Base-by-base conservation (phyloP, 2,888 invertebrate species). In the Lobophora halterata region DNA sequence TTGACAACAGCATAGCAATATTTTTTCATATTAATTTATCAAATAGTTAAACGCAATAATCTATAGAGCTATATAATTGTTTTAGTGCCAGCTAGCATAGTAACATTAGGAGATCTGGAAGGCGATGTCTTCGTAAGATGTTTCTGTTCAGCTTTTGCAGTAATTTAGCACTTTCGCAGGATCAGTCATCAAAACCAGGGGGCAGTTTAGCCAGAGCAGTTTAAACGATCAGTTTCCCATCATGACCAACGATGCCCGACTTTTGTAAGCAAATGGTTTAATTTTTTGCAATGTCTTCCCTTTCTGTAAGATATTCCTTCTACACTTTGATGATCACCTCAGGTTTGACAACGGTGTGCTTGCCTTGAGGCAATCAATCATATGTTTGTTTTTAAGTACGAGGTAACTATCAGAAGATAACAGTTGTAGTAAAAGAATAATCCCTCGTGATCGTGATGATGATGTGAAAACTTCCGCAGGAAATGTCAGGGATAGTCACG, bases 71-170 rank as follows among this genome's bases (percentile, higher is more conserved):
- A n/a, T n/a, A n/a, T n/a, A n/a, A n/a, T n/a, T n/a, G n/a, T n/a
- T n/a, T n/a, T n/a, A n/a, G n/a, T n/a, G n/a, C n/a, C n/a, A n/a
- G n/a, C n/a, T n/a, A n/a, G n/a, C n/a, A n/a, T n/a, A n/a, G n/a
- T n/a, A n/a, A n/a, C n/a, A n/a, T 6, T 77, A 68, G 37, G 82
- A 82, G 45, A 89, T 89, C 55, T 88, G 86, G 32, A 74, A 78
- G 3, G n/a, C n/a, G n/a, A 79, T 71, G 2, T 87, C 85, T 1
- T 76, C 70, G n/a, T n/a, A n/a, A 0, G 71, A 55, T 6, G 77
- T 71, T 34, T 69, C 73, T 1, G 81, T n/a, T 86, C 9, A 61
- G 66, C 26, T 77, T 73, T 79, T 79, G 56, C 88, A 88, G 16
- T 61, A 65, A 19, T 77, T 76, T 0, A 83, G 61, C 3, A 85